Conservation (phyloP, 2,113 vertebrate genomes). For the Bos taurus region DNA sequence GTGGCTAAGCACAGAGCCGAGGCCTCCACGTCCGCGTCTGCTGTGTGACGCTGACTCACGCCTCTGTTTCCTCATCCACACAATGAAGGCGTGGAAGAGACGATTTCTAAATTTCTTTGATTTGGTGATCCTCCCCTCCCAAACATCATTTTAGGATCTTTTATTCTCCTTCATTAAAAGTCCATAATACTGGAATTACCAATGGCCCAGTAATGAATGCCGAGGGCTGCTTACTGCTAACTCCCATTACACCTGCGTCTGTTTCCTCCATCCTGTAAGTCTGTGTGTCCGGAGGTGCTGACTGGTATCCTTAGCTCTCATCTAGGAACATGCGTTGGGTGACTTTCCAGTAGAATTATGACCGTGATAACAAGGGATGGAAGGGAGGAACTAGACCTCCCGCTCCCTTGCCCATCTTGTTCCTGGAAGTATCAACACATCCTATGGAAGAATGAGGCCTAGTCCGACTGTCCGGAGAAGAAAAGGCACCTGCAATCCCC, state of each 20-base stretch:
- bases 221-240: neutral
- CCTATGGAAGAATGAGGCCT: neutral
- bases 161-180: neutral
- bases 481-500: neutral
- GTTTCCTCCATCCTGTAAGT: neutral
- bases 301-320: neutral
- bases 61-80: neutral
- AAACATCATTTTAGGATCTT: neutral
- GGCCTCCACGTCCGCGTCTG: neutral
- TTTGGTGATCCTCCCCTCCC: neutral
- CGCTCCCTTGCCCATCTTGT: neutral
- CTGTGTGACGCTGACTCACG: neutral
- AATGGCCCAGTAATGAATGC: neutral
- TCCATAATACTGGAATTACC: neutral
- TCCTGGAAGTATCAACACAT: neutral
- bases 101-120: neutral
- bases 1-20: rapidly evolving
- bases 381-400: neutral
- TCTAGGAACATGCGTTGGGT: neutral
- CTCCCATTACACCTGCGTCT: neutral
- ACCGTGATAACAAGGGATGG: neutral
- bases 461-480: neutral
- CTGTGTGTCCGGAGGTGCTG: neutral
- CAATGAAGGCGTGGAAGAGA: neutral
- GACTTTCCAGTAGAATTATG: neutral